A percentile compares a stretch with the other conserved stretches of the same genome.
Evolutionary conservation across 2,113 vertebrate species (phyloP).

Genomic region (Nothoprocta pentlandii): DNA sequence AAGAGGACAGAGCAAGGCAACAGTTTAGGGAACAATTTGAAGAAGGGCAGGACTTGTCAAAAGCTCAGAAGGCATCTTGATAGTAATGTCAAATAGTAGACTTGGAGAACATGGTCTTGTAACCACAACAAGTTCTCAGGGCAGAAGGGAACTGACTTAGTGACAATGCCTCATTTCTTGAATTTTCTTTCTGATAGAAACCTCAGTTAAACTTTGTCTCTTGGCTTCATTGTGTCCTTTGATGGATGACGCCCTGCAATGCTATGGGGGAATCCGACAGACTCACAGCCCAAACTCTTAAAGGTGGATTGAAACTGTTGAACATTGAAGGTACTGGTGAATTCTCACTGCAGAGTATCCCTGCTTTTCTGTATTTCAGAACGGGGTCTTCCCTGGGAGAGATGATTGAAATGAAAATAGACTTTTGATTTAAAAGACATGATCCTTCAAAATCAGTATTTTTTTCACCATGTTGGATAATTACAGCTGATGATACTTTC

Average conservation of each 20-base stretch:
- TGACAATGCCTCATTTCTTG: background rate
- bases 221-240: background rate
- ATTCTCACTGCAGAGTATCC: background rate
- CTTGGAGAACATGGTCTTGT: background rate
- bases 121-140: background rate
- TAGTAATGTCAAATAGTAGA: background rate
- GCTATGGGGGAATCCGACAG: background rate
- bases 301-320: background rate
- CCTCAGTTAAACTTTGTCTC: background rate
- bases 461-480: accelerated
- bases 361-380: background rate
- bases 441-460: background rate
- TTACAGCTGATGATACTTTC: background rate
- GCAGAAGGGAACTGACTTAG: background rate
- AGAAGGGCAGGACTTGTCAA: background rate
- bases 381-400: background rate
- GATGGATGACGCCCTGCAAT: background rate
- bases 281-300: background rate
- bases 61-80: background rate
- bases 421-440: accelerated
- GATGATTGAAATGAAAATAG: background rate
- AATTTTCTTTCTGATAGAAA: background rate
- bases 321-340: background rate
- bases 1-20: background rate
- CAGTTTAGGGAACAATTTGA: conserved; percentile 20